Base-by-base conservation (phyloP, 2,797 vertebrate genomes). In the Schizopygopsis malacanthus region DNA sequence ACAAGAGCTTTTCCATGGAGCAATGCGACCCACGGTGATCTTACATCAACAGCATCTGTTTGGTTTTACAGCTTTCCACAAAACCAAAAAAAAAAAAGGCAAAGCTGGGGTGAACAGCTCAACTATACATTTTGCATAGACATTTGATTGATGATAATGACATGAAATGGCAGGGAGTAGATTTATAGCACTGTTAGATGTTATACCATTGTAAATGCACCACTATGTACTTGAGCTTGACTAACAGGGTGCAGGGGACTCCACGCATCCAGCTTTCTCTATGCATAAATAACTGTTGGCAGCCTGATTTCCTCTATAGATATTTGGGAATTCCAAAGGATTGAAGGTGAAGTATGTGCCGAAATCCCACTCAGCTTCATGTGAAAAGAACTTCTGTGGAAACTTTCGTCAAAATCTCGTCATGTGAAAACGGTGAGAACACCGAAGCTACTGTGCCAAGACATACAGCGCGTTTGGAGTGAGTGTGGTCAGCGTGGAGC, bases 221-320 rank as follows among this genome's bases (percentile, higher is more conserved):
- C 81, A 79, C 80, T 85, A 84, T 54, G 77, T 80, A 81, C 79
- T 85, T 83, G 43, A 65, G 84, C 82, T 82, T 89, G 87, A 90
- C 77, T 86, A 88, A 90, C 79, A 85, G 85, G 37, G 61, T 87
- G 84, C 89, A 69, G 73, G 89, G 86, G 89, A 90, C 80, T 89
- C 77, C 3, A 37, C 70, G 22, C 45, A 59, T 90, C 89, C 89
- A 90, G 86, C 33, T 82, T 61, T 82, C 65, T 87, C 86, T 87
- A 81, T 83, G 79, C 52, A 77, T 73, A 87, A 84, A 81, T 81
- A 72, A 81, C 79, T 86, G 73, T n/a, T 90, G 89, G 87, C 84
- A 72, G 52, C 6, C 59, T 9, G 16, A 78, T 76, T 87, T 90
- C 45, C 79, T 87, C 63, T 28, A 79, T 84, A 63, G 56, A 73